phyloP scores from a whole-genome alignment of 2,888 invertebrate species.

The Tineola bisselliella region DNA sequence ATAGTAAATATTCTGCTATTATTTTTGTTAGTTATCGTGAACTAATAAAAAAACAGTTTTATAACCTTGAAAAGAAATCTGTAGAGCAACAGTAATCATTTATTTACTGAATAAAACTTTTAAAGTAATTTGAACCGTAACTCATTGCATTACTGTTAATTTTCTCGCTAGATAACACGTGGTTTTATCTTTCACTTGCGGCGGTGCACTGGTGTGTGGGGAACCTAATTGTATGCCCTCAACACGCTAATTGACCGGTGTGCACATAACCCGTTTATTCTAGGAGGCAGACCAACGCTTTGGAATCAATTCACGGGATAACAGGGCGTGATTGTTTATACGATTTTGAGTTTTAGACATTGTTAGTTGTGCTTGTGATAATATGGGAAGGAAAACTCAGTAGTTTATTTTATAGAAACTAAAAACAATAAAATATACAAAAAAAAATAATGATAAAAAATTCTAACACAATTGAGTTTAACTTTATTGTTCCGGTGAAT shows the following conservation, averaged over 20 bases:
- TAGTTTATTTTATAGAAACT: too few species aligned
- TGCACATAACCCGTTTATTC: constrained; percentile 27
- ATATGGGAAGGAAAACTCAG: too few species aligned
- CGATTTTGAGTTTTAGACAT: too few species aligned
- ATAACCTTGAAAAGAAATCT: not conserved
- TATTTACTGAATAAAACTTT: not conserved
- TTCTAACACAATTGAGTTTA: too few species aligned
- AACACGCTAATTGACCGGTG: constrained; percentile 53
- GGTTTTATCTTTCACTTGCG: constrained; percentile 23
- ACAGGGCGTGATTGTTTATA: not conserved
- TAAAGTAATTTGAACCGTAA: not conserved
- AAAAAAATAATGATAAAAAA: too few species aligned
- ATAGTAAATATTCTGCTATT: too few species aligned
- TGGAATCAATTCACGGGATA: not conserved
- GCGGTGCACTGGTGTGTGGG: constrained; percentile 30
- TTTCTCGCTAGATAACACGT: not conserved
- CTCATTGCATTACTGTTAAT: too few species aligned
- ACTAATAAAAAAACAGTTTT: not conserved
- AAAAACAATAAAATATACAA: too few species aligned
- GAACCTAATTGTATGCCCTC: constrained; percentile 39
- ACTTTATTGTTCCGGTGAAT: too few species aligned
- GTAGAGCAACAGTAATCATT: not conserved
- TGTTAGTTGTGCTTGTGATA: too few species aligned
- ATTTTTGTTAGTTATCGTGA: too few species aligned
- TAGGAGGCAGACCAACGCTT: not conserved